Percentiles rank a stretch among this genome's conserved stretches.
Evolutionary conservation across 2,797 vertebrate genomes (phyloP).

Genomic region (Phalanger gymnotis): DNA sequence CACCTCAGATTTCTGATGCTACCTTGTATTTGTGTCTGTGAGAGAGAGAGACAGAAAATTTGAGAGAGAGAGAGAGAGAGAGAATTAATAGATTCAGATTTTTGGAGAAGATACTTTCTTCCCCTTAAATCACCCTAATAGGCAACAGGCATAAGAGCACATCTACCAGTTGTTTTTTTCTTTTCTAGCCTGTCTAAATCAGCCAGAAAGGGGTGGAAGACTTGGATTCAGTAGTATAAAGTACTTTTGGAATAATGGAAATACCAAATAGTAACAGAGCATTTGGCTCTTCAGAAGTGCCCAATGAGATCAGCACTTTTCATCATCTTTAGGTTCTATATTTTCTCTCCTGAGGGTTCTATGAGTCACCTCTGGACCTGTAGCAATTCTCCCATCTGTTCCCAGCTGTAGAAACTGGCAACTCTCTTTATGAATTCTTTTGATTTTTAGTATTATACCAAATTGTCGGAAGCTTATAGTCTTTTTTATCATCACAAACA

Average conservation of each 20-base stretch:
- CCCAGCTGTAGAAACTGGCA: conserved; percentile 35
- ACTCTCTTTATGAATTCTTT: conserved; percentile 37
- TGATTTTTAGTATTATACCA: conserved; percentile 29
- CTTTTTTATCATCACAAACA: conserved; percentile 28
- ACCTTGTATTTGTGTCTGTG: not conserved
- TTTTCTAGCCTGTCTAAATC: conserved; percentile 18
- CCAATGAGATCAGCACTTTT: conserved; percentile 40
- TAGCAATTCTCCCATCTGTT: conserved; percentile 37
- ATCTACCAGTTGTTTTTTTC: not conserved
- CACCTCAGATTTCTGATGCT: not conserved
- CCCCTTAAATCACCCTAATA: not conserved
- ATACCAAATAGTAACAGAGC: conserved; percentile 51
- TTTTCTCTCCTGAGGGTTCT: conserved; percentile 35
- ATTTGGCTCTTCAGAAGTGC: conserved; percentile 22
- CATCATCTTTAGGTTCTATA: not conserved
- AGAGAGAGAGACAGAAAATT: not conserved
- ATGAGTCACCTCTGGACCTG: not conserved
- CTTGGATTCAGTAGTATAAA: not conserved
- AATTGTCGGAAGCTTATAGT: conserved; percentile 10
- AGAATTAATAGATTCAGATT: not conserved
- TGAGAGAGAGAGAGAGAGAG: not conserved
- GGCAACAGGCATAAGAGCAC: not conserved
- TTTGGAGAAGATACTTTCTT: not conserved
- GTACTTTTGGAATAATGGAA: conserved; percentile 7
- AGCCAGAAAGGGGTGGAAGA: conserved; percentile 45